Percentiles rank a stretch among this genome's conserved stretches.
Conservation (phyloP, 2,888 invertebrate genomes). For the Oscheius myriophilus region DNA sequence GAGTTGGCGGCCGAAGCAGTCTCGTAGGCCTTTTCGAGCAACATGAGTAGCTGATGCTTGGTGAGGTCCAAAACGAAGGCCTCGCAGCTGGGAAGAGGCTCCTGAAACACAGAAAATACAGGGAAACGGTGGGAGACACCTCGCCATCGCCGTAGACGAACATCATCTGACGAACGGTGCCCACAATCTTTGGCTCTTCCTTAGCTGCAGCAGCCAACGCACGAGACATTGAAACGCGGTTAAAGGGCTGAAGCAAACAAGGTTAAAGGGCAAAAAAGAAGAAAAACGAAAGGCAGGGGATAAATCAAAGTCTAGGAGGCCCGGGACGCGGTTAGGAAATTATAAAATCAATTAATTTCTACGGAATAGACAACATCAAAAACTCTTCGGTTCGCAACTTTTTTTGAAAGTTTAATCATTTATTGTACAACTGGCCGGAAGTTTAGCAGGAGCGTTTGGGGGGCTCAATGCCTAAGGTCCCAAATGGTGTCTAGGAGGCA, state of each 20-base stretch:
- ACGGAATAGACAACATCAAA: too few relatives aligned
- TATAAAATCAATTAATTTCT: too few relatives aligned
- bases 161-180: slow-evolving; percentile 19
- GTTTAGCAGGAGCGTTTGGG: too few relatives aligned
- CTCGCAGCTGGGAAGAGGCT: slow-evolving; percentile 16
- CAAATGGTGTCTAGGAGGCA: too few relatives aligned
- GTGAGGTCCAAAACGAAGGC: slow-evolving; percentile 15
- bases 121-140: neutral
- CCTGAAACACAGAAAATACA: neutral
- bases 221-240: neutral
- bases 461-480: too few relatives aligned
- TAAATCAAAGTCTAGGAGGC: too few relatives aligned
- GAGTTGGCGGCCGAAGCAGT: neutral
- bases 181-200: slow-evolving; percentile 14
- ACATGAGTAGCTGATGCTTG: slow-evolving; percentile 15
- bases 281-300: too few relatives aligned
- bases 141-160: slow-evolving; percentile 29
- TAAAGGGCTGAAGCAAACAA: neutral
- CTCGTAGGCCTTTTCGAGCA: slow-evolving; percentile 2
- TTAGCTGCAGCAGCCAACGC: neutral
- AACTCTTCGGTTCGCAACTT: too few relatives aligned
- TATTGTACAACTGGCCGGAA: too few relatives aligned
- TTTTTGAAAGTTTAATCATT: too few relatives aligned
- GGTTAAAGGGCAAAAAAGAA: neutral
- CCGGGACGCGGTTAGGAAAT: too few relatives aligned